phyloP scores from a whole-genome alignment of 92 coral and sea anemone species.

The Paramuricea clavata region DNA sequence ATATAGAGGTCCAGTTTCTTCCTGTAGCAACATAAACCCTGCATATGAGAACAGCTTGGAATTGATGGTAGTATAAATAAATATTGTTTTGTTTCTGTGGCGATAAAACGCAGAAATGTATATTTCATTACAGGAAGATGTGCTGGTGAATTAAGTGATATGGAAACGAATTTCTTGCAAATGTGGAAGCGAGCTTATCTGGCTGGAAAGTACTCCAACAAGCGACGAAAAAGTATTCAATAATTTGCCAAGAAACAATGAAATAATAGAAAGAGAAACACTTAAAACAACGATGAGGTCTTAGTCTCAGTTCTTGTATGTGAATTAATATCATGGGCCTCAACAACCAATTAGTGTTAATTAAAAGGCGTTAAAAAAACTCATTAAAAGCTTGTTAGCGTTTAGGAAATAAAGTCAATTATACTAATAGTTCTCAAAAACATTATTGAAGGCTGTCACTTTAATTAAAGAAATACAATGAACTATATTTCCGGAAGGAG shows the following conservation, averaged over 20 bases:
- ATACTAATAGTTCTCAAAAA: neutral
- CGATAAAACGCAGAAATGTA: neutral
- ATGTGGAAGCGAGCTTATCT: neutral
- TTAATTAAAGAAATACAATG: neutral
- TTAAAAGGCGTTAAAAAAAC: neutral
- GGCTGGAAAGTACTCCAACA: neutral
- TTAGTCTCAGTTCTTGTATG: neutral
- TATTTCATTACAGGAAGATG: neutral
- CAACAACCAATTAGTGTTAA: neutral
- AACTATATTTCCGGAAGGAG: too few relatives aligned
- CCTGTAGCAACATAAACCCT: too few relatives aligned
- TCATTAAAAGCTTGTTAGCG: neutral
- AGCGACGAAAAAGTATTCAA: neutral
- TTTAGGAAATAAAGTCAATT: neutral
- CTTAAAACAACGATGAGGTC: neutral
- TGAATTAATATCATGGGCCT: neutral
- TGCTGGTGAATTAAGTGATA: neutral
- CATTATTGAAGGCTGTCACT: neutral
- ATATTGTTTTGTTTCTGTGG: too few relatives aligned
- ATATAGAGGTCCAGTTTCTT: too few relatives aligned
- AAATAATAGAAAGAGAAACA: neutral
- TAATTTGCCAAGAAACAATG: neutral
- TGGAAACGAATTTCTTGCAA: neutral
- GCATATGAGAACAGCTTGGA: too few relatives aligned
- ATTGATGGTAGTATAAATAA: too few relatives aligned